phyloP scores from a whole-genome alignment of 2,797 vertebrate genomes.

The Lerista edwardsae region DNA sequence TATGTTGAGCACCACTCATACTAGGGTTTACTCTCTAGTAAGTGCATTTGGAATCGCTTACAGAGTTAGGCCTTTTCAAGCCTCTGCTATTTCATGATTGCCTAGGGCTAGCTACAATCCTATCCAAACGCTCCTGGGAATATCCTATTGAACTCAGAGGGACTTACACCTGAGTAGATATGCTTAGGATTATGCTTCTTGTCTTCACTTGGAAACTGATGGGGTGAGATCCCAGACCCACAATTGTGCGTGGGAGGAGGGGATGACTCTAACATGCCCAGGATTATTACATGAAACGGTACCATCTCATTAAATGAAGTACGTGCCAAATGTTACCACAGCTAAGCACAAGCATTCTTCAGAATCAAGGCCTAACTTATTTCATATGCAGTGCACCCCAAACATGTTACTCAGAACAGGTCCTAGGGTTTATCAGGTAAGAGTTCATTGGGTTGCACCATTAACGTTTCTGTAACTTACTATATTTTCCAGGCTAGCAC shows the following conservation, averaged over 20 bases:
- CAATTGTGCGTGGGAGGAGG: neutral
- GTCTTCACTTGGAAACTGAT: neutral
- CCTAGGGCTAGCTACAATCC: too few species aligned
- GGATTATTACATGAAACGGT: neutral
- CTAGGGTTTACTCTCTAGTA: too few species aligned
- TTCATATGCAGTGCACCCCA: neutral
- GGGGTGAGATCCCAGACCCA: neutral
- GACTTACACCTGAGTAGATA: too few species aligned
- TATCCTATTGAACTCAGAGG: too few species aligned
- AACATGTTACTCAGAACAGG: too few species aligned
- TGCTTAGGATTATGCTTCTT: too few species aligned
- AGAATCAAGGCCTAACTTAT: slow-evolving; percentile 1
- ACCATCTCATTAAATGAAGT: too few species aligned
- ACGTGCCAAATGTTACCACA: too few species aligned
- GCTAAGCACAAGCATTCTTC: neutral
- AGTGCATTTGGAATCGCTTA: too few species aligned
- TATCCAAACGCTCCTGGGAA: too few species aligned
- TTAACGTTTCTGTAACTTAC: neutral
- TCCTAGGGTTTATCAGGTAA: neutral
- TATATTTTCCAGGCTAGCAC: neutral
- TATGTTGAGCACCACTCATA: too few species aligned
- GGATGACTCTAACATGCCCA: neutral
- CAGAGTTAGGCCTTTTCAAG: neutral
- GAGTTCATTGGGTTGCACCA: neutral
- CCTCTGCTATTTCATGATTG: neutral